A percentile compares a stretch with the other conserved stretches of the same genome.
Conservation (phyloP, 2,113 vertebrate species). For the Carassius carassius region DNA sequence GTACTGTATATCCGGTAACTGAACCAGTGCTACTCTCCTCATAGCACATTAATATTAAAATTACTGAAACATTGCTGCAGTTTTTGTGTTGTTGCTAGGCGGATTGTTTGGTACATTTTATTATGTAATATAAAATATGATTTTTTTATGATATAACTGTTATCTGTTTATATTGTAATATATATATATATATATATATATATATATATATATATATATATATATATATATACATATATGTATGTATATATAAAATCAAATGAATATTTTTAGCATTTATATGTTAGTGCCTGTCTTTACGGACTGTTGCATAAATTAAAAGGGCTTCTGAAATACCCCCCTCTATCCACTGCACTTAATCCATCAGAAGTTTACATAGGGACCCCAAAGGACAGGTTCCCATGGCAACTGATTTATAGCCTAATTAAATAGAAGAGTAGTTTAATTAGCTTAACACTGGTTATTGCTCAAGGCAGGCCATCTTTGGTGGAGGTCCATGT, state of each 20-base stretch:
- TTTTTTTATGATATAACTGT: background rate
- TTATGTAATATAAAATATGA: background rate
- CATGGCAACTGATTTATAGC: conserved; percentile 74
- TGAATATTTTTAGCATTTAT: background rate
- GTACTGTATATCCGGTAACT: background rate
- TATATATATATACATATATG: background rate
- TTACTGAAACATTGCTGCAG: background rate
- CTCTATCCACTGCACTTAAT: conserved; percentile 18
- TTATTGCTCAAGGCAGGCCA: conserved; percentile 30
- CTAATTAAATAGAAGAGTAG: conserved; percentile 74
- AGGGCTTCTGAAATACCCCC: conserved; percentile 13
- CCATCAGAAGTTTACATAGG: conserved; percentile 62
- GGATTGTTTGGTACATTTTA: background rate
- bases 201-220: background rate
- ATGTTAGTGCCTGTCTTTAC: background rate
- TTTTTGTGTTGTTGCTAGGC: background rate
- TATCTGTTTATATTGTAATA: background rate
- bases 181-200: background rate
- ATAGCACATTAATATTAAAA: background rate
- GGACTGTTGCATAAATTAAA: background rate
- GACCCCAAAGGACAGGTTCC: conserved; percentile 68
- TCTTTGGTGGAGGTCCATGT: conserved; percentile 13
- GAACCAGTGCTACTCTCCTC: background rate
- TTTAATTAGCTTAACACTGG: conserved; percentile 69
- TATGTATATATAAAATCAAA: background rate